Base-by-base conservation (phyloP, 2,888 invertebrate genomes). In the Thera obeliscata region DNA sequence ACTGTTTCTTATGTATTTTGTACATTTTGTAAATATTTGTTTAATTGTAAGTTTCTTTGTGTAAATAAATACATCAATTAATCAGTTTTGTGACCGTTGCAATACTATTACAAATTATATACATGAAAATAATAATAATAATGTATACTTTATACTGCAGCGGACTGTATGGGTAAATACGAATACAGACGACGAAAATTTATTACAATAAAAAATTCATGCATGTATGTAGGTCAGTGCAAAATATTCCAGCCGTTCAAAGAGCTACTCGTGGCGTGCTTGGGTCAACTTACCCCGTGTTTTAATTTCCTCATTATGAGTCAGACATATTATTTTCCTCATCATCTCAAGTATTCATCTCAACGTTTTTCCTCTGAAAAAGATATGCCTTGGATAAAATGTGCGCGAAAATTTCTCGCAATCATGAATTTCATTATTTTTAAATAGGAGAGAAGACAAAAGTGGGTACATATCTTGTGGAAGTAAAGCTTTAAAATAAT, bases 301-400 rank as follows among this genome's bases (percentile, higher is more conserved):
- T 70, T 55, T 66, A 66, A 67, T 70, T 70, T 64, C 49, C 67
- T 70, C 61, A 58, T 67, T 64, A 61, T 69, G 55, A 61, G 63
- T 66, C 59, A 57, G 63, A 62, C 64, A 67, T 64, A 67, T 66
- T 64, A 61, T 67, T 64, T 64, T 70, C 48, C 62, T 61, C 61
- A 64, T 64, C 63, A 60, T 64, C 57, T 70, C 70, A 67, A 70
- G 70, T 70, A 61, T 70, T 67, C 59, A 64, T 70, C 64, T 67
- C 64, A 63, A 64, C 56, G 38, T 61, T 60, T 66, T 66, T 68
- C 50, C 62, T 66, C 67, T 70, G 67, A 2, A 70, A 70, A 66
- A 60, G 49, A 56, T 36, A 66, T 49, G 56, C 46, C 56, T 66
- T 59, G 43, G 41, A 59, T 61, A 54, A 65, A 63, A 56, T 46